These are phyloP conservation scores for Orbicella faveolata DNA, from an alignment of 64 coral and sea anemone species.

Conservation along the genomic window DNA sequence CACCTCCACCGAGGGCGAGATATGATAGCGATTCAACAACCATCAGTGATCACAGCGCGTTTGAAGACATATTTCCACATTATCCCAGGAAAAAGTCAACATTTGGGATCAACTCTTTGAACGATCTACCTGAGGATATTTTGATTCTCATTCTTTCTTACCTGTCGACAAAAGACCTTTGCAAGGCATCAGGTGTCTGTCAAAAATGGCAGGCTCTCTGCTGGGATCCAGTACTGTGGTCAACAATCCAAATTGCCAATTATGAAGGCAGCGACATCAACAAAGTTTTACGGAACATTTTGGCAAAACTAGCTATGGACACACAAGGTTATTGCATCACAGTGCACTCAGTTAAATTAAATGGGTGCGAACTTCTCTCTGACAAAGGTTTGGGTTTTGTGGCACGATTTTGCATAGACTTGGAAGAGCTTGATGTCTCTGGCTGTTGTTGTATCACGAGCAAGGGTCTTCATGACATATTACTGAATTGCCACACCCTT, in stretches of 20 bases:
- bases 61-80: slow-evolving; percentile 61
- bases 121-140: slow-evolving; percentile 80
- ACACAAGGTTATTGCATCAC: slow-evolving; percentile 95
- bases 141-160: slow-evolving; percentile 87
- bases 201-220: slow-evolving; percentile 87
- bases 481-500: slow-evolving; percentile 70
- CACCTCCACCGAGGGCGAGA: slow-evolving; percentile 14
- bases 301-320: slow-evolving; percentile 78
- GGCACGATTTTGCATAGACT: slow-evolving; percentile 91
- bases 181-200: slow-evolving; percentile 86
- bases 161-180: slow-evolving; percentile 78
- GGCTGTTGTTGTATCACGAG: slow-evolving; percentile 96
- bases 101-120: slow-evolving; percentile 45
- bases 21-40: slow-evolving; percentile 89
- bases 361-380: slow-evolving; percentile 91
- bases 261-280: slow-evolving; percentile 95
- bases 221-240: slow-evolving; percentile 96
- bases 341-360: slow-evolving; percentile 77
- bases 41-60: slow-evolving; percentile 79
- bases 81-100: slow-evolving; percentile 24
- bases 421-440: slow-evolving; percentile 79
- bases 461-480: slow-evolving; percentile 87
- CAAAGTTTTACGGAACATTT: slow-evolving; percentile 79
- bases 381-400: slow-evolving; percentile 91
- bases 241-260: slow-evolving; percentile 68